Evolutionary conservation across 2,797 vertebrate genomes (phyloP).

Genomic region (Macropus fuliginosus): DNA sequence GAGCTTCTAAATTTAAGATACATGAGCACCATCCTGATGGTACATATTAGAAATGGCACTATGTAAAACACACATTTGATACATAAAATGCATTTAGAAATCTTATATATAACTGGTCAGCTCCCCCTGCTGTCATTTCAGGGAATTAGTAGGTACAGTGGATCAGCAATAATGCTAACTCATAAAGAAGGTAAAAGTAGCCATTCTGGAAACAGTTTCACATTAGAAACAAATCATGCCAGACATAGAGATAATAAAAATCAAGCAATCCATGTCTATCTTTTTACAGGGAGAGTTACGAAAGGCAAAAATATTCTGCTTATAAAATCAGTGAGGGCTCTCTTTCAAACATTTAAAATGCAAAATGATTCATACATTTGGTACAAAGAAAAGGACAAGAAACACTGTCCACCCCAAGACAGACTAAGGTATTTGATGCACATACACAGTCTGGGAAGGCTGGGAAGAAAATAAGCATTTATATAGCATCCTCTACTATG

Average conservation of each 20-base stretch:
- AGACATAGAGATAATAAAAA: neutral
- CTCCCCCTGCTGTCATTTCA: conserved; percentile 52
- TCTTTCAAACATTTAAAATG: neutral
- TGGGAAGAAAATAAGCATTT: neutral
- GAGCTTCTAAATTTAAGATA: neutral
- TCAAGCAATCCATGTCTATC: neutral
- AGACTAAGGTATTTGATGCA: neutral
- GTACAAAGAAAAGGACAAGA: neutral
- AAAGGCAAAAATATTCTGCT: neutral
- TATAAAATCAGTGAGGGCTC: neutral
- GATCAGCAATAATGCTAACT: neutral
- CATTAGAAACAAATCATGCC: neutral
- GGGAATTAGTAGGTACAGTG: rapidly evolving
- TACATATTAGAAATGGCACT: no score
- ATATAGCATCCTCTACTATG: neutral
- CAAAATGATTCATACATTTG: neutral
- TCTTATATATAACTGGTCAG: neutral
- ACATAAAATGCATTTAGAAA: neutral
- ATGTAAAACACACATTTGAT: rapidly evolving
- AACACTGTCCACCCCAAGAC: no score
- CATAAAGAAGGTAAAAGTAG: neutral
- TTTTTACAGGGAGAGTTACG: neutral
- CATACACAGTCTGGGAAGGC: neutral
- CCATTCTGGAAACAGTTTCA: neutral
- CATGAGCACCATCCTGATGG: neutral